Percentiles rank a stretch among this genome's conserved stretches.
Evolutionary conservation across 2,113 vertebrate species (phyloP).

Genomic region (Petrocephalus microphthalmus): DNA sequence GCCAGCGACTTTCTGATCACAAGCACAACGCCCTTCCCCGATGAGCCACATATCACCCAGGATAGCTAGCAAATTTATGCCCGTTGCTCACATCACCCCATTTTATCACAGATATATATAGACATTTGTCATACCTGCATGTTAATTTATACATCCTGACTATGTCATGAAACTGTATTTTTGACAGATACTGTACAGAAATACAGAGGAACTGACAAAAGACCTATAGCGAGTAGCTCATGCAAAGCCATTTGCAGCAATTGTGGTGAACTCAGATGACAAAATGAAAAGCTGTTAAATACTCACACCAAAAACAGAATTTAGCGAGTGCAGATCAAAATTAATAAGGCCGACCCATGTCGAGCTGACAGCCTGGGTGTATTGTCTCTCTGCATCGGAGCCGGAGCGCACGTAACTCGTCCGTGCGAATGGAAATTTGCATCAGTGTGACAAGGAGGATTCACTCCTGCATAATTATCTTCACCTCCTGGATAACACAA

Average conservation of each 20-base stretch:
- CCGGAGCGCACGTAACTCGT: constrained; percentile 16
- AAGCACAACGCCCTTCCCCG: background rate
- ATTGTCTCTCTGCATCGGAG: background rate
- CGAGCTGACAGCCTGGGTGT: constrained; percentile 15
- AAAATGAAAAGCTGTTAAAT: constrained; percentile 19
- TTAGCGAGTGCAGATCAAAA: constrained; percentile 26
- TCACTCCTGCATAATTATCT: background rate
- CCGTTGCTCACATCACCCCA: background rate
- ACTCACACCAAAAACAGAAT: constrained; percentile 26
- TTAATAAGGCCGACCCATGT: constrained; percentile 28
- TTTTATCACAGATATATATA: background rate
- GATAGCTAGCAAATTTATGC: background rate
- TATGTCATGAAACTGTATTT: background rate
- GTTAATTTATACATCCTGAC: background rate
- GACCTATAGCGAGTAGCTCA: background rate
- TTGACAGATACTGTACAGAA: background rate
- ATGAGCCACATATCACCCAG: background rate
- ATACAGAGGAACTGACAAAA: background rate
- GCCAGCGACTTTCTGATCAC: background rate
- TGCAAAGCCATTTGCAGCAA: background rate
- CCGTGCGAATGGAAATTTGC: constrained; percentile 23
- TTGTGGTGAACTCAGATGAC: background rate
- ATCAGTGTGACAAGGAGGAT: background rate
- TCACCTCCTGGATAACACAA: background rate
- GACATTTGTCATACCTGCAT: background rate